A percentile compares a stretch with the other conserved stretches of the same genome.
phyloP scores from a whole-genome alignment of 2,888 invertebrate species.

The Lasioglossum leucozonium region DNA sequence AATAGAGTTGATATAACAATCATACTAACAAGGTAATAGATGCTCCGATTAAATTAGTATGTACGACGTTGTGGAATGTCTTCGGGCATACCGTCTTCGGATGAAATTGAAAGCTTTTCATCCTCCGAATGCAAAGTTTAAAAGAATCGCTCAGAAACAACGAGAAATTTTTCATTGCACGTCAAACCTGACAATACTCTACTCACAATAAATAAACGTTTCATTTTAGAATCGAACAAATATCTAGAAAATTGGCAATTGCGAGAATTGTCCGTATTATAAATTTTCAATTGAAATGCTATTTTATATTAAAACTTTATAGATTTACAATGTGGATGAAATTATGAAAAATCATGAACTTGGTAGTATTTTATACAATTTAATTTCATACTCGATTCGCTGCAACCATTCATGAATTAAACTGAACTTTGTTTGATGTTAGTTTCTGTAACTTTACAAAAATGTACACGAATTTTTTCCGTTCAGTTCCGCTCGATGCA shows the following conservation, averaged over 20 bases:
- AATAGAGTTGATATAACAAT: slow-evolving; percentile 71
- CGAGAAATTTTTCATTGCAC: background rate
- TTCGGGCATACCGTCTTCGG: slow-evolving; percentile 43
- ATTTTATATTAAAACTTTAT: background rate
- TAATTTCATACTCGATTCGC: too few relatives aligned
- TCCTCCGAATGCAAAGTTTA: background rate
- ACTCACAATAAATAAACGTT: background rate
- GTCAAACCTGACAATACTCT: background rate
- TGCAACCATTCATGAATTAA: too few relatives aligned
- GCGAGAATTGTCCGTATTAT: background rate
- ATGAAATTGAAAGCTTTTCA: background rate
- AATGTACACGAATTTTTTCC: background rate
- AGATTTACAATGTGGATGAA: too few relatives aligned
- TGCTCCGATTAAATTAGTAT: slow-evolving; percentile 68
- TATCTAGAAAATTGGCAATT: background rate
- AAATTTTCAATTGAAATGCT: background rate
- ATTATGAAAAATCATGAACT: too few relatives aligned
- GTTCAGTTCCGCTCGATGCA: background rate
- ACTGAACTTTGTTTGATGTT: background rate
- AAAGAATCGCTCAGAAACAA: background rate
- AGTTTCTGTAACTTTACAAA: background rate
- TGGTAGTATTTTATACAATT: background rate
- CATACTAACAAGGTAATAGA: slow-evolving; percentile 76
- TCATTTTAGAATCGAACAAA: background rate
- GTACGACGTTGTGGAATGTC: slow-evolving; percentile 53